Evolutionary conservation across 92 coral and sea anemone genomes (phyloP), one percentile per base, ranked within the genome.

Genomic region (Palythoa caribaeorum): DNA sequence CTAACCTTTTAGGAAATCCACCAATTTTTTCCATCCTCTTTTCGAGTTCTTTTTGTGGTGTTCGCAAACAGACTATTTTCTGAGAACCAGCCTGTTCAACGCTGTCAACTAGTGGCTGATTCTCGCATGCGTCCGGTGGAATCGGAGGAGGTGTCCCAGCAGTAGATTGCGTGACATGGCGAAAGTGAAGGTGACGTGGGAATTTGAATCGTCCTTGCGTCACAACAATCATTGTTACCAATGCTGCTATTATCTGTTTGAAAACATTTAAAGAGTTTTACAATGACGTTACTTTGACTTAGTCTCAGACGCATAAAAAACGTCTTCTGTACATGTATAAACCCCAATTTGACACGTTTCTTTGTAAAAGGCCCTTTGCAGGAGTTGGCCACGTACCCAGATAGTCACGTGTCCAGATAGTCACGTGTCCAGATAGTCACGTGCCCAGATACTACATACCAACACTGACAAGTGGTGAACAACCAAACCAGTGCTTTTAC

Each of bases 1-100:
- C 9, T 59, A 54, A 79, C 84, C 84, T 62, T 79, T 11, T 79
- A 38, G 68, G 28, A 62, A 15, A 79, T 7, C 84, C 72, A 40
- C 84, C 84, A 9, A 68, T 36, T 10, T 39, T 9, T 20, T 40
- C 15, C 37, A 79, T 54, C 16, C 62, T 73, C n/a, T 39, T 37
- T 44, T 63, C 52, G 5, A 79, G 73, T 0, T 79, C 84, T n/a
- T 9, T 15, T 53, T 38, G 48, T 1, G 15, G 14, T 57, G 72
- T 20, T 17, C 9, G 8, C n/a, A 79, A 9, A 20, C 84, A 79
- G n/a, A 79, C 47, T 62, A 62, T 19, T 38, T 20, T 6, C 10
- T 52, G 55, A 40, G 13, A 7, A 0, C 36, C 0, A 12, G 37
- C 55, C 16, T 80, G 19, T 9, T 47, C 17, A 12, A 39, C 10